These are phyloP conservation scores for Manis pentadactyla DNA, from an alignment of 2,797 vertebrate genomes.

Conservation along the genomic window DNA sequence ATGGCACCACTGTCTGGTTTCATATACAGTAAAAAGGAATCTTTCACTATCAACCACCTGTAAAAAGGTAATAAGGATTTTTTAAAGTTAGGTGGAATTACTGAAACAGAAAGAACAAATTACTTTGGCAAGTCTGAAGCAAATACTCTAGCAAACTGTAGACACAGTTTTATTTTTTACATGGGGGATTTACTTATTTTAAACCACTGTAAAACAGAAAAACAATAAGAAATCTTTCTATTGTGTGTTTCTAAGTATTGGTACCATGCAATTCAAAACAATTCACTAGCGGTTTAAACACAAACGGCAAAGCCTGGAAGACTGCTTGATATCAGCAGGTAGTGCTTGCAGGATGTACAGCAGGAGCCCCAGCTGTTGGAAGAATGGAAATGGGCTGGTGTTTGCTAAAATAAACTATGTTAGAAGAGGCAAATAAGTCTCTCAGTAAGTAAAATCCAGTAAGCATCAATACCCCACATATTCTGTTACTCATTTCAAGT, in stretches of 20 bases:
- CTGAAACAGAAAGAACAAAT: not conserved
- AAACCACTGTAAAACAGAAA: not conserved
- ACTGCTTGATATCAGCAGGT: not conserved
- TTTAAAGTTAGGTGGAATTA: not conserved
- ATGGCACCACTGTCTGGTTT: constrained; percentile 94
- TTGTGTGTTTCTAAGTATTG: not conserved
- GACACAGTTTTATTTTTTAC: not conserved
- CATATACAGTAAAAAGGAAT: constrained; percentile 97
- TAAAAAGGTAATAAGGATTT: constrained; percentile 41
- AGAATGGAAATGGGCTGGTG: not conserved
- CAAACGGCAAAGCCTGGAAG: not conserved
- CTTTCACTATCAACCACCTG: constrained; percentile 98
- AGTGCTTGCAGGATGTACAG: accelerated
- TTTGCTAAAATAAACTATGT: not conserved
- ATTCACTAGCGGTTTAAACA: not conserved
- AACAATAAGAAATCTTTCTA: not conserved
- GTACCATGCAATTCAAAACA: not conserved
- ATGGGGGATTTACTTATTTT: not conserved
- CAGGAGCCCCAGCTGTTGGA: too few relatives aligned
- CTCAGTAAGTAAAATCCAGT: not conserved
- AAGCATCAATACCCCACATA: not conserved
- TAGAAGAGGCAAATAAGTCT: not conserved
- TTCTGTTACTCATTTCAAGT: not conserved
- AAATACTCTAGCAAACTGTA: not conserved
- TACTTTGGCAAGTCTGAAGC: not conserved